A percentile compares a stretch with the other conserved stretches of the same genome.
Evolutionary conservation across 1,140 invertebrate species (phyloP).

Genomic region (Gryllus bimaculatus): DNA sequence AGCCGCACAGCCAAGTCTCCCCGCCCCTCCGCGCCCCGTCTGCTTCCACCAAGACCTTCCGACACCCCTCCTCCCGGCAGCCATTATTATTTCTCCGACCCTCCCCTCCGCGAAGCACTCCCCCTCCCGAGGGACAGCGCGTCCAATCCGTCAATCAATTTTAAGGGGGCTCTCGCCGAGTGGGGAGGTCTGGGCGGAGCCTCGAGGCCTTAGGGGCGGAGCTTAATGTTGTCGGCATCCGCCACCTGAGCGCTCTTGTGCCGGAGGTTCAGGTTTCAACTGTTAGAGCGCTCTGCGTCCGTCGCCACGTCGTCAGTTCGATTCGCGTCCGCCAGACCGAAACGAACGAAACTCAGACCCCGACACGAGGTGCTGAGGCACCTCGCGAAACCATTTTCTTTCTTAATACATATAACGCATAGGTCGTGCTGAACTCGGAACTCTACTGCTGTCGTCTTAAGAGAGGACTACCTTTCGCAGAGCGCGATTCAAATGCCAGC

Average conservation of each 20-base stretch:
- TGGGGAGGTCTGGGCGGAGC: neutral
- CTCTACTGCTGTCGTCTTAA: too few species aligned
- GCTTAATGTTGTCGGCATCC: neutral
- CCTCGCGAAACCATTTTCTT: neutral
- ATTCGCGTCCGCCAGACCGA: neutral
- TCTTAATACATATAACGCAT: neutral
- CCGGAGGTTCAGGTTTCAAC: neutral
- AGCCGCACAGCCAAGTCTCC: neutral
- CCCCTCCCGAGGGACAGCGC: neutral
- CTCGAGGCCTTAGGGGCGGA: neutral
- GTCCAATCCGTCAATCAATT: neutral
- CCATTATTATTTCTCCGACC: neutral
- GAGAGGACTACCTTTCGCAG: too few species aligned
- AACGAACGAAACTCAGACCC: neutral
- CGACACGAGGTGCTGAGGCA: too few species aligned
- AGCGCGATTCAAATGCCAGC: neutral
- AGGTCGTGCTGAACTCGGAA: too few species aligned
- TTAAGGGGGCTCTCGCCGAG: neutral
- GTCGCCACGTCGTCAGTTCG: neutral
- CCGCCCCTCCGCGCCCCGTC: too few species aligned
- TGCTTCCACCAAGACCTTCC: neutral
- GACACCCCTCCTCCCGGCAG: neutral
- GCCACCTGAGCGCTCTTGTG: neutral
- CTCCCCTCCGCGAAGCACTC: neutral
- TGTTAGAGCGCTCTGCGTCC: neutral